Evolutionary conservation across 2,888 invertebrate genomes (phyloP), one percentile per base, ranked within the genome.

Genomic region (Drosophila subquinaria): DNA sequence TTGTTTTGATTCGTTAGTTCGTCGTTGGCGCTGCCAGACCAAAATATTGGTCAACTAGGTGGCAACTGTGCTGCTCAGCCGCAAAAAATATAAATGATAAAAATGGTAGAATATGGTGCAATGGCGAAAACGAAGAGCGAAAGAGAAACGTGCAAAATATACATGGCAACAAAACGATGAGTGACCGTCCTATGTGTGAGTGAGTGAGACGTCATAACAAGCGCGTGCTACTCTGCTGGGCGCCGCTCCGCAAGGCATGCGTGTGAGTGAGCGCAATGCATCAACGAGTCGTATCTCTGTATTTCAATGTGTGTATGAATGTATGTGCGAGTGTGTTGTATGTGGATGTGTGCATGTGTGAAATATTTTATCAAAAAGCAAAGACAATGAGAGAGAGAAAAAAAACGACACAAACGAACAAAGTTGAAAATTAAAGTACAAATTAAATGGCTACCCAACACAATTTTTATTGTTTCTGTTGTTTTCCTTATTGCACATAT

Each of bases 371-470:
- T 88, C 85, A 82, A 90, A 83, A 89, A 74, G 90, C 86, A 82
- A 77, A 81, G 78, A 81, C 82, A 79, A 89, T 88, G 77, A 75
- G 79, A 73, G 64, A 57, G 27, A 15, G 67, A 69, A 66, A 71
- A 66, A 65, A 71, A 66, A 68, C 66, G 53, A 69, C 57, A 69
- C 63, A 69, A 73, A 64, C 63, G 76, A 76, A 73, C 69, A 59
- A 74, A 82, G 78, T 84, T 77, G 72, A 82, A 82, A 83, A 87
- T 87, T 81, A 75, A 76, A 73, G 74, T 77, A 82, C 76, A 86
- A 90, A 84, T 85, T 82, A 90, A 88, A 88, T 88, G 90, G 89
- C 89, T 86, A 82, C 90, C 87, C 62, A 65, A 80, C 52, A 66
- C 23, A 55, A 40, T n/a, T 43, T 45, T 38, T 33, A 20, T 45